phyloP scores from a whole-genome alignment of 2,797 vertebrate species.

The Gallirallus australis region DNA sequence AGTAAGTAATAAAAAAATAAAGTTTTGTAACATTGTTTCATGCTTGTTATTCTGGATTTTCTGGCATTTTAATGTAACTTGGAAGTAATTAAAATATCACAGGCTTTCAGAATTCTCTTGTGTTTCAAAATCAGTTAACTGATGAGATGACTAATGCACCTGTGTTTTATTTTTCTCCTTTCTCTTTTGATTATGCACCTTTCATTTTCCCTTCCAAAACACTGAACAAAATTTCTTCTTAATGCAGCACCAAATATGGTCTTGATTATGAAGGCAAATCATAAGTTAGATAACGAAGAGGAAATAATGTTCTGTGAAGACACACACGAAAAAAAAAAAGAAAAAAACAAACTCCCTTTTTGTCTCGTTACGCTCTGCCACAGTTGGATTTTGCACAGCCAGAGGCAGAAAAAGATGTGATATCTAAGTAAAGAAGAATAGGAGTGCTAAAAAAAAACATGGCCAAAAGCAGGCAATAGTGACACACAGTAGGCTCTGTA shows the following conservation, averaged over 20 bases:
- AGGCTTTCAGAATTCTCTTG: not conserved
- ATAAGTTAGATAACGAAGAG: not conserved
- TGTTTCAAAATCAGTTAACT: not conserved
- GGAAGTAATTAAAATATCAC: not conserved
- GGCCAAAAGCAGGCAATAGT: not conserved
- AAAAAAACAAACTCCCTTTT: not conserved
- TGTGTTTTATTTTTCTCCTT: not conserved
- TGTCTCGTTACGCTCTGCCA: not conserved
- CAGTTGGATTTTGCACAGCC: not conserved
- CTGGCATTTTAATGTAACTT: not conserved
- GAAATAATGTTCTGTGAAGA: not conserved
- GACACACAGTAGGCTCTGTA: not conserved
- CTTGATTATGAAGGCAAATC: not conserved
- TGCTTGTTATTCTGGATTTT: not conserved
- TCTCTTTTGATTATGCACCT: not conserved
- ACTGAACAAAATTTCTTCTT: not conserved
- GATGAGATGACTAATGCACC: not conserved
- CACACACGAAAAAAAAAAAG: not conserved
- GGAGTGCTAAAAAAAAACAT: not conserved
- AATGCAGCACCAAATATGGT: not conserved
- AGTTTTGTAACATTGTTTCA: not conserved
- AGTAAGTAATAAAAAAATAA: not conserved
- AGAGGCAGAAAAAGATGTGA: conserved; percentile 1
- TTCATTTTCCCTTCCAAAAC: not conserved
- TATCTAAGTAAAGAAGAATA: not conserved